These are phyloP conservation scores for Neomicropteryx cornuta DNA, from an alignment of 1,140 invertebrate species.

Conservation along the genomic window DNA sequence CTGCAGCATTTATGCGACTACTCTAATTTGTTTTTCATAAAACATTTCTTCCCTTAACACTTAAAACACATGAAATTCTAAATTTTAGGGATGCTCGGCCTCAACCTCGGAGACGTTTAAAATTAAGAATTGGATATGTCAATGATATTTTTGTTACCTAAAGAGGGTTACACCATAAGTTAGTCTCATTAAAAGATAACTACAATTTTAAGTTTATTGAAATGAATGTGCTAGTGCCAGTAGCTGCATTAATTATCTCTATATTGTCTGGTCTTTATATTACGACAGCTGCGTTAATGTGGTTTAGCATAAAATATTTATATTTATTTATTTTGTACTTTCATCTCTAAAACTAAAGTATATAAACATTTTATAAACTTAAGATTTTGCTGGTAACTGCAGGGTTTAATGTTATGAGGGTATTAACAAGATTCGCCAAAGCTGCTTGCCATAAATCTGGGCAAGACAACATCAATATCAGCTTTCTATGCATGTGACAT, in stretches of 20 bases:
- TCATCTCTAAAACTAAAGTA: conserved; percentile 19
- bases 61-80: background rate
- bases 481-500: conserved; percentile 17
- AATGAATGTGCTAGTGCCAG: conserved; percentile 16
- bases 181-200: conserved; percentile 15
- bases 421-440: conserved; percentile 14
- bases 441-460: conserved; percentile 11
- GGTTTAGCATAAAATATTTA: conserved; percentile 17
- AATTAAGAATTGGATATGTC: background rate
- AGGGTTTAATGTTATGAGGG: conserved; percentile 18
- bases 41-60: background rate
- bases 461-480: conserved; percentile 17
- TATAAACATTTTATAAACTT: conserved; percentile 14
- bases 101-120: background rate
- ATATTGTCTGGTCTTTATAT: conserved; percentile 18
- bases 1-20: too few species aligned
- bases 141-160: conserved; percentile 5
- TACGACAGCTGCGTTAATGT: conserved; percentile 16
- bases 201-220: conserved; percentile 13
- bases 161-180: too few species aligned
- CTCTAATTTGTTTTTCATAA: conserved; percentile 1
- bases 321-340: conserved; percentile 19
- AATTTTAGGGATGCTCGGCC: background rate
- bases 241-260: conserved; percentile 18
- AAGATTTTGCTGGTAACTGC: conserved; percentile 17